A percentile compares a stretch with the other conserved stretches of the same genome.
phyloP scores from a whole-genome alignment of 2,888 invertebrate genomes.

The Bugulina stolonifera region DNA sequence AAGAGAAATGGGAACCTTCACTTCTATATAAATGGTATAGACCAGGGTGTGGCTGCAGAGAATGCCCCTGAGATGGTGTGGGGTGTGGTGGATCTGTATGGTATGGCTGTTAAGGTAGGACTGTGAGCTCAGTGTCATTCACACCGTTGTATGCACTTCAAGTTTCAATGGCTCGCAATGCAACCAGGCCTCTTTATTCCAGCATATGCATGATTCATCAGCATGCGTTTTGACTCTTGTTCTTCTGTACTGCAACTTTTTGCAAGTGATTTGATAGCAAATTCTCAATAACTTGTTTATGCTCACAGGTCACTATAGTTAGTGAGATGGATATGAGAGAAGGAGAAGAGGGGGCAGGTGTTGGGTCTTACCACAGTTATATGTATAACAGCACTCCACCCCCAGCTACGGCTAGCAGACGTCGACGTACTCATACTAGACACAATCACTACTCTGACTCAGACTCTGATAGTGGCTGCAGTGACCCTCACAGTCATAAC shows the following conservation, averaged over 20 bases:
- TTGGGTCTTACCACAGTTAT: background rate
- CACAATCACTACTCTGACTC: background rate
- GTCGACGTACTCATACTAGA: background rate
- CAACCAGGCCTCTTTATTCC: too few species aligned
- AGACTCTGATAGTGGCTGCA: slow-evolving; percentile 5
- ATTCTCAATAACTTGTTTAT: too few species aligned
- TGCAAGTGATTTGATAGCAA: too few species aligned
- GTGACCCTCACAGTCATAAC: background rate
- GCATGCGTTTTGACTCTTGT: too few species aligned
- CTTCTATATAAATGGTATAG: slow-evolving; percentile 79
- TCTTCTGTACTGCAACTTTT: too few species aligned
- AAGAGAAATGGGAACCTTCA: slow-evolving; percentile 78
- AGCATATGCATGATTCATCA: too few species aligned
- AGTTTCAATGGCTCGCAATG: too few species aligned
- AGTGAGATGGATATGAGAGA: background rate
- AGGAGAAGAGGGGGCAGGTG: background rate
- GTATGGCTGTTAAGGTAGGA: slow-evolving; percentile 50
- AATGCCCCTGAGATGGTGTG: slow-evolving; percentile 75
- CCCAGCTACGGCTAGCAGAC: background rate
- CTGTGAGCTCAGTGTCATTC: background rate
- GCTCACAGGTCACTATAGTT: background rate
- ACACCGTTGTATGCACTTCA: background rate
- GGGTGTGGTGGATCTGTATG: slow-evolving; percentile 92
- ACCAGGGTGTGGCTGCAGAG: slow-evolving; percentile 80
- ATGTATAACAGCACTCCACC: background rate